Base-by-base conservation (phyloP, 2,888 invertebrate genomes). In the Taphrorychus bicolor region DNA sequence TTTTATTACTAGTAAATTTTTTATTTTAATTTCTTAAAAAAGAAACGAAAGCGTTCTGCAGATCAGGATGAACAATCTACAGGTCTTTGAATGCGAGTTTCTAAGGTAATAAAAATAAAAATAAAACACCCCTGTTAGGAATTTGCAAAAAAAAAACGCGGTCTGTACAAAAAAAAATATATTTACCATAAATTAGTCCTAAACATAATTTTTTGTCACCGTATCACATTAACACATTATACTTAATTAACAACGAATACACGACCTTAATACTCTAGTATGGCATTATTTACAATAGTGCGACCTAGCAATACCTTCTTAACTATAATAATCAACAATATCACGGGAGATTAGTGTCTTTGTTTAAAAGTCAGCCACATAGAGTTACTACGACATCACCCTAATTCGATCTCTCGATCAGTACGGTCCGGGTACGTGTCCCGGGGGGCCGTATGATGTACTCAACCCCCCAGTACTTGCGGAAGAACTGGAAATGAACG, bases 381-480 rank as follows among this genome's bases (percentile, higher is more conserved):
- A 48, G 32, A 16, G 53, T 48, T 7, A 48, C 22, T 17, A 17
- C 62, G 42, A 68, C 68, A 69, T 69, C 69, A 65, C 69, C 59
- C 11, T 49, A 18, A 40, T 22, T 32, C n/a, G n/a, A n/a, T n/a
- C n/a, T 17, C 11, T 14, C 0, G 23, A 24, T 56, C 66, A 71
- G 32, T 71, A 71, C 14, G 70, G 68, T n/a, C 70, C 70, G 4
- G 59, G 58, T 7, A 79, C 77, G 65, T 80, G 80, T 54, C 82
- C 81, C 22, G 82, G 81, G 40, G 81, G 79, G 41, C 80, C 80
- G 68, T 80, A 80, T 61, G 73, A 77, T 49, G 74, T 64, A 16
- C 78, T 78, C 21, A 78, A 52, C 24, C 73, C 62, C 9, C 70
- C 62, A 7, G 73, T 70, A n/a, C 64, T 59, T 2, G 59, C 41